Conservation (phyloP, 2,797 vertebrate species). For the Yasuhikotakia modesta region DNA sequence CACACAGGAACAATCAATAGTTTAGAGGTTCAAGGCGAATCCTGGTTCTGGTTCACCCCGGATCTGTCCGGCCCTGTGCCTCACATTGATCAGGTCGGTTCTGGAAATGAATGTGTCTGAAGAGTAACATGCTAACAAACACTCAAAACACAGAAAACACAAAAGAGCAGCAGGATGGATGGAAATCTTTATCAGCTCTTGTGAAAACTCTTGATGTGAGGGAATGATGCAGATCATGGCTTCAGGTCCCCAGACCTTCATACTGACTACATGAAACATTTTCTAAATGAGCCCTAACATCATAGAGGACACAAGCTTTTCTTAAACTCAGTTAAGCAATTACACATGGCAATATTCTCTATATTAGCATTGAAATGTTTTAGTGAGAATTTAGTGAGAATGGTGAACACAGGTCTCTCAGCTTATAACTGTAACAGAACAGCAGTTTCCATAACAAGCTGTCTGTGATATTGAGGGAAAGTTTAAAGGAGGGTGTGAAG, state of each 20-base stretch:
- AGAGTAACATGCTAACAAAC: slow-evolving; percentile 35
- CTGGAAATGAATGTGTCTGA: slow-evolving; percentile 18
- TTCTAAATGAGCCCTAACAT: too few relatives aligned
- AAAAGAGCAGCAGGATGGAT: slow-evolving; percentile 22
- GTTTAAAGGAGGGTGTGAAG: slow-evolving; percentile 35
- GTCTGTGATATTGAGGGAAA: slow-evolving; percentile 25
- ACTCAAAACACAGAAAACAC: slow-evolving; percentile 22
- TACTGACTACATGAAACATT: too few relatives aligned
- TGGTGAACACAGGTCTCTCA: neutral
- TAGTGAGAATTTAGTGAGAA: neutral
- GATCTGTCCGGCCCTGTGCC: slow-evolving; percentile 32
- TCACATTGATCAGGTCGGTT: slow-evolving; percentile 57
- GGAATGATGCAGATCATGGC: neutral
- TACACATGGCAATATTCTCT: too few relatives aligned
- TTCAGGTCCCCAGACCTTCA: too few relatives aligned
- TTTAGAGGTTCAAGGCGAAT: slow-evolving; percentile 55
- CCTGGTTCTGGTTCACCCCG: slow-evolving; percentile 24
- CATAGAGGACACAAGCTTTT: too few relatives aligned
- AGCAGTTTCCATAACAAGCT: slow-evolving; percentile 32
- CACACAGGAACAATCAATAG: slow-evolving; percentile 49
- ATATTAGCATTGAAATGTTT: too few relatives aligned
- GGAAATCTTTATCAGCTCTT: slow-evolving; percentile 14
- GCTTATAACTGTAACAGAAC: slow-evolving; percentile 28
- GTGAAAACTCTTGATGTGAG: neutral
- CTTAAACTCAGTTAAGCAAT: too few relatives aligned